Percentiles rank a stretch among this genome's conserved stretches.
Conservation (phyloP, 1,140 invertebrate genomes). For the Pararge aegeria region DNA sequence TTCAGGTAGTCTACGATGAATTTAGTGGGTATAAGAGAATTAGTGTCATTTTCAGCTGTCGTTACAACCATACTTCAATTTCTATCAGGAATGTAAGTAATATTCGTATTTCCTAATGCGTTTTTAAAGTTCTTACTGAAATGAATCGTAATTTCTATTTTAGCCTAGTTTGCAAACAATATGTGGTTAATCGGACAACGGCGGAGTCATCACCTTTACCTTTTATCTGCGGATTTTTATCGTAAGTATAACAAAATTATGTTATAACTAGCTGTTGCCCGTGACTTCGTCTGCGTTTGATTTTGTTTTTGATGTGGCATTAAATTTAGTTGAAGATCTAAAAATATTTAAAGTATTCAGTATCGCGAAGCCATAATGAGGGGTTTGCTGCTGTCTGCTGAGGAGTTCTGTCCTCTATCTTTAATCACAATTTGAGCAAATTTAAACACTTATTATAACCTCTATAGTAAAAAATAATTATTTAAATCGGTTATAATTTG, state of each 20-base stretch:
- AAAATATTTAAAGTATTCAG: background rate
- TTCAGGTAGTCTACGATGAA: slow-evolving; percentile 35
- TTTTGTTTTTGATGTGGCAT: no score
- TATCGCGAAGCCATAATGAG: no score
- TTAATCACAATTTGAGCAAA: no score
- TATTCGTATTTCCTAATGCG: no score
- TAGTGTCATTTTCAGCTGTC: slow-evolving; percentile 54
- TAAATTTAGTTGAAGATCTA: no score
- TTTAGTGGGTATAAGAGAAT: slow-evolving; percentile 39
- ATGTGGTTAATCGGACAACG: slow-evolving; percentile 83
- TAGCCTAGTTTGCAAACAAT: slow-evolving; percentile 85
- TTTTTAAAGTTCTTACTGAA: background rate
- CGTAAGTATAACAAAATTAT: slow-evolving; percentile 81
- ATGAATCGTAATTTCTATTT: slow-evolving; percentile 44
- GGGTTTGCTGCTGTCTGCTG: no score
- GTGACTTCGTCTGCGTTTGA: no score
- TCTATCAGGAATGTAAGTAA: slow-evolving; percentile 60
- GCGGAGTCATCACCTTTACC: slow-evolving; percentile 86
- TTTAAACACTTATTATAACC: no score
- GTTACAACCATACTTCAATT: slow-evolving; percentile 60
- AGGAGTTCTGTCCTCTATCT: no score
- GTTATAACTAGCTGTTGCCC: no score
- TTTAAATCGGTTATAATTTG: no score
- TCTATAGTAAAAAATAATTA: no score
- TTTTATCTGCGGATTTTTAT: slow-evolving; percentile 88